Evolutionary conservation across 2,888 invertebrate genomes (phyloP).

Genomic region (Crocallis elinguaria): DNA sequence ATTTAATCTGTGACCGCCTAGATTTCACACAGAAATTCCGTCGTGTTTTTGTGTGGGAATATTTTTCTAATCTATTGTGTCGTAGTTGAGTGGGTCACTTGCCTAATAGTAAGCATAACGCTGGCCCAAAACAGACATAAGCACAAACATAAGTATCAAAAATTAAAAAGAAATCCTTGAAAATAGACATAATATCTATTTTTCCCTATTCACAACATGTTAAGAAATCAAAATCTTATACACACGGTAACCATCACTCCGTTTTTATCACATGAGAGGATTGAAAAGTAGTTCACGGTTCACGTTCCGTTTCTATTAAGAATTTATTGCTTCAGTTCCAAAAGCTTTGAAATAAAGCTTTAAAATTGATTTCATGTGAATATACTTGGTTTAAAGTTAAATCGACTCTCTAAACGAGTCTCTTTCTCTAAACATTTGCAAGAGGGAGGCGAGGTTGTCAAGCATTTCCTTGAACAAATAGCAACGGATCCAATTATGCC

Average conservation of each 20-base stretch:
- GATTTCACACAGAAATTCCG: too few relatives aligned
- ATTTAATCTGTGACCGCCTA: too few relatives aligned
- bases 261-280: constrained; percentile 28
- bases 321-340: constrained; percentile 43
- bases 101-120: too few relatives aligned
- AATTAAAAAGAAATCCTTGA: too few relatives aligned
- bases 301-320: constrained; percentile 39
- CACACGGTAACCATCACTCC: constrained; percentile 8
- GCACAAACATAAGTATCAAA: too few relatives aligned
- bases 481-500: constrained; percentile 33
- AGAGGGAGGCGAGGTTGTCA: constrained; percentile 17
- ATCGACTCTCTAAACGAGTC: constrained; percentile 17
- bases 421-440: constrained; percentile 14
- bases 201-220: too few relatives aligned
- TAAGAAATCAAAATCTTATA: not conserved
- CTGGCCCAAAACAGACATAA: too few relatives aligned
- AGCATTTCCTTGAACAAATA: constrained; percentile 29
- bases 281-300: constrained; percentile 39
- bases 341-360: constrained; percentile 41
- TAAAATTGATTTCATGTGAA: constrained; percentile 34
- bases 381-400: constrained; percentile 28
- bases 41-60: too few relatives aligned
- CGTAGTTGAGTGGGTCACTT: too few relatives aligned
- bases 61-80: too few relatives aligned
- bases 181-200: too few relatives aligned